Evolutionary conservation across 2,888 invertebrate genomes (phyloP).

Genomic region (Mesorhabditis sp.): DNA sequence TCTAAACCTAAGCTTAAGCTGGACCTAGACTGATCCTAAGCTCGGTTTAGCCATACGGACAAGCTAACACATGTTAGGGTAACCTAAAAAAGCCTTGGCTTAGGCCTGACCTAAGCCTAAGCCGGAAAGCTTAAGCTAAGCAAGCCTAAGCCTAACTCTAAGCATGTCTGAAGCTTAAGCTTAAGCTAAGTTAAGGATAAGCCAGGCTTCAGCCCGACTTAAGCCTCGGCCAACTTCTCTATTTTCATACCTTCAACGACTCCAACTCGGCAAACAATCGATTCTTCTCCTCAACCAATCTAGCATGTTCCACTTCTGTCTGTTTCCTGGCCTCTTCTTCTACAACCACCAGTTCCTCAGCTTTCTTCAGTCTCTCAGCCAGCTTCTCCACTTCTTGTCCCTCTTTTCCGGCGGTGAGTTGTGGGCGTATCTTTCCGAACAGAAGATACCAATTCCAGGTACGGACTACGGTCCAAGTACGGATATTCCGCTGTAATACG

Average conservation of each 20-base stretch:
- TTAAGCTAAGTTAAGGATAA: too few relatives aligned
- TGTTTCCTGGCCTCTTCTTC: conserved; percentile 96
- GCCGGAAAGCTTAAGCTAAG: too few relatives aligned
- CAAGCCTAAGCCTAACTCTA: too few relatives aligned
- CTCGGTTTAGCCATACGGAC: too few relatives aligned
- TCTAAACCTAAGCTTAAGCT: too few relatives aligned
- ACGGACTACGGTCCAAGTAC: conserved; percentile 95
- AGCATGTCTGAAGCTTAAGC: too few relatives aligned
- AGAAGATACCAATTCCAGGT: conserved; percentile 87
- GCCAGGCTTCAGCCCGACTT: too few relatives aligned
- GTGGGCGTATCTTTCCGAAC: conserved; percentile 51
- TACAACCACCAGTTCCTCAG: conserved; percentile 91
- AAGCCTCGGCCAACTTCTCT: too few relatives aligned
- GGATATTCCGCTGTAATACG: conserved; percentile 89
- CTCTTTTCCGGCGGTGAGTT: conserved; percentile 52
- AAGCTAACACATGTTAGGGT: too few relatives aligned
- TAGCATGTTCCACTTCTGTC: conserved; percentile 85
- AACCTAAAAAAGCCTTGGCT: too few relatives aligned
- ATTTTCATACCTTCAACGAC: conserved; percentile 76
- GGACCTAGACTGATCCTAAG: too few relatives aligned
- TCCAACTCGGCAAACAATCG: conserved; percentile 81
- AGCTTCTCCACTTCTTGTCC: conserved; percentile 49
- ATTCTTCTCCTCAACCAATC: conserved; percentile 89
- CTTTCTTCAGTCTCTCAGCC: conserved; percentile 66
- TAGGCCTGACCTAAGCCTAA: too few relatives aligned